Evolutionary conservation across 2,888 invertebrate species (phyloP).

Genomic region (Drosophila anomalipes): DNA sequence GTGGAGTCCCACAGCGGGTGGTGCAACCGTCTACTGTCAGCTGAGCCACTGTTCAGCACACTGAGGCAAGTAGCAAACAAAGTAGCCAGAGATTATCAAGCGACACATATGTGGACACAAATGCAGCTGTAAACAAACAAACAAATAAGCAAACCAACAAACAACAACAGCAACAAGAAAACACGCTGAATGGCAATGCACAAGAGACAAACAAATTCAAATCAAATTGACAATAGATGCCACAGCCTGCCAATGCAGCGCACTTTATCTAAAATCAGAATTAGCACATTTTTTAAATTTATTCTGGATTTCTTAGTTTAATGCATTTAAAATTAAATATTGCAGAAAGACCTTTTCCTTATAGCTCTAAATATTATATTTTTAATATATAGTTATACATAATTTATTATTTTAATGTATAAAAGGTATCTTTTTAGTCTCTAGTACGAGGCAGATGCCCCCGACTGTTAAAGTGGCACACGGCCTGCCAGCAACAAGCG

Average conservation of each 20-base stretch:
- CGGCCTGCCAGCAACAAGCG: conserved; percentile 14
- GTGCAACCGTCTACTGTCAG: conserved; percentile 20
- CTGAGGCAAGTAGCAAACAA: conserved; percentile 43
- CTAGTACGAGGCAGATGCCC: not conserved
- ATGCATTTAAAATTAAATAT: not conserved
- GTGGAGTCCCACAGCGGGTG: conserved; percentile 32
- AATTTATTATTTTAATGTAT: not conserved
- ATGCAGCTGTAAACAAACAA: conserved; percentile 54
- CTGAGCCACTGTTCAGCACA: conserved; percentile 23
- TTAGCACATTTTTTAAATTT: not conserved
- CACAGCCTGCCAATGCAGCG: conserved; percentile 2
- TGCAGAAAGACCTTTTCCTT: not conserved
- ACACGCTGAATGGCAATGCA: conserved; percentile 47
- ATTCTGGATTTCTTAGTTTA: not conserved
- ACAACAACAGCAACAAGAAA: conserved; percentile 15
- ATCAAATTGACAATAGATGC: conserved; percentile 70
- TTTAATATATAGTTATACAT: not conserved
- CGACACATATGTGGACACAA: conserved; percentile 64
- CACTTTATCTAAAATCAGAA: not conserved
- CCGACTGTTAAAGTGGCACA: conserved; percentile 38
- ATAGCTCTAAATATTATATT: not conserved
- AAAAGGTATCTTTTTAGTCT: not conserved
- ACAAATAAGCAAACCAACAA: conserved; percentile 31
- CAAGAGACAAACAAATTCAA: conserved; percentile 77
- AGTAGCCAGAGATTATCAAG: conserved; percentile 65